Evolutionary conservation across 2,888 invertebrate genomes (phyloP).

Genomic region (Agonopterix heracliana): DNA sequence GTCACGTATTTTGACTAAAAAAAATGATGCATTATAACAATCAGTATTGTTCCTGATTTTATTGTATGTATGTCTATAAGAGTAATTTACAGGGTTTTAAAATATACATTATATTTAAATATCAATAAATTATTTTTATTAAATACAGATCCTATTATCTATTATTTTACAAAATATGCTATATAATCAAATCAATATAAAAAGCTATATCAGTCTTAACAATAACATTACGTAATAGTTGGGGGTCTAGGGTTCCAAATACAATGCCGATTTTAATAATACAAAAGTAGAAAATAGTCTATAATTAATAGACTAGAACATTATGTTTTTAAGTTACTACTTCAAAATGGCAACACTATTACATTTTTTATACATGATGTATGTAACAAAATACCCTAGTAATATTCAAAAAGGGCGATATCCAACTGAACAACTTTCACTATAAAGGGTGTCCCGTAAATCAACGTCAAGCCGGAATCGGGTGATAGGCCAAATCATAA

Average conservation of each 20-base stretch:
- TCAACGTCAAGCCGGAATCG: too few relatives aligned
- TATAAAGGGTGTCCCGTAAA: too few relatives aligned
- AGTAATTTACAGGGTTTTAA: conserved; percentile 4
- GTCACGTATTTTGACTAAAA: too few relatives aligned
- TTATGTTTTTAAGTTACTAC: conserved; percentile 1
- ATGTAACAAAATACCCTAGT: too few relatives aligned
- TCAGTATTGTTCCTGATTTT: too few relatives aligned
- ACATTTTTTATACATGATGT: too few relatives aligned
- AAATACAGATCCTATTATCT: conserved; percentile 12
- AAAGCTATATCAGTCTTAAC: conserved; percentile 50
- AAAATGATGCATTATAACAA: too few relatives aligned
- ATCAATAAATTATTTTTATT: not conserved
- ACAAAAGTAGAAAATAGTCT: conserved; percentile 32
- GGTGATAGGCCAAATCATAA: too few relatives aligned
- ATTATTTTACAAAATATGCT: conserved; percentile 11
- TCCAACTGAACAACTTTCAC: too few relatives aligned
- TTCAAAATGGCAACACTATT: too few relatives aligned
- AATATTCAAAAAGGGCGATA: too few relatives aligned
- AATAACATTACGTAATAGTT: conserved; percentile 18
- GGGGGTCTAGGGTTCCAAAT: not conserved
- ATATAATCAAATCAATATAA: conserved; percentile 22
- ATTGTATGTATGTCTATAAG: too few relatives aligned
- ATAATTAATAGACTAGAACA: conserved; percentile 19
- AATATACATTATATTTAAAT: conserved; percentile 6
- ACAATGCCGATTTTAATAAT: conserved; percentile 6